These are phyloP conservation scores for Oenanthe melanoleuca DNA, from an alignment of 2,113 vertebrate species.

Conservation along the genomic window DNA sequence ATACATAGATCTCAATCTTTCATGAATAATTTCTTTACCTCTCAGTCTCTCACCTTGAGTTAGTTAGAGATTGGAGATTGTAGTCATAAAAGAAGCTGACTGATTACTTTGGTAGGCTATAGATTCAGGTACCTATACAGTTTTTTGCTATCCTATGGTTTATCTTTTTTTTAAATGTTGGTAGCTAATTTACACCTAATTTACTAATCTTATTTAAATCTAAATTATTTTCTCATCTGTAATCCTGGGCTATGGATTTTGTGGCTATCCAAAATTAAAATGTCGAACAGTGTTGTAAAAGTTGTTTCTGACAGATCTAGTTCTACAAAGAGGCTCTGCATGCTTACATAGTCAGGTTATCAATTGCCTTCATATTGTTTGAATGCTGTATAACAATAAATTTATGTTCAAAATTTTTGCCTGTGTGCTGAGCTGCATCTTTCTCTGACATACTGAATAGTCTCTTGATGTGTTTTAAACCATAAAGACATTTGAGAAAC, in stretches of 20 bases:
- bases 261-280: neutral
- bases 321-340: neutral
- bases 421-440: neutral
- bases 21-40: neutral
- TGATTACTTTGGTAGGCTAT: neutral
- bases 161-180: neutral
- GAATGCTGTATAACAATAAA: neutral
- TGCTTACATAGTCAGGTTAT: neutral
- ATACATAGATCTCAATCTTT: neutral
- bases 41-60: neutral
- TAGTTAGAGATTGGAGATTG: neutral
- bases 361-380: neutral
- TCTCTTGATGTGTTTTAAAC: neutral
- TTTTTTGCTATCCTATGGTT: neutral
- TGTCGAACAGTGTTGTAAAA: neutral
- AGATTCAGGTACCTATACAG: neutral
- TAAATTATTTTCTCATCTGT: neutral
- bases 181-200: neutral
- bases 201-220: neutral
- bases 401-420: neutral
- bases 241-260: neutral
- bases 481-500: neutral
- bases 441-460: neutral
- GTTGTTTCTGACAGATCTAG: neutral
- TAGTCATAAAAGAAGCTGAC: neutral